Evolutionary conservation across 2,888 invertebrate species (phyloP).

Genomic region (Torymus auratus): DNA sequence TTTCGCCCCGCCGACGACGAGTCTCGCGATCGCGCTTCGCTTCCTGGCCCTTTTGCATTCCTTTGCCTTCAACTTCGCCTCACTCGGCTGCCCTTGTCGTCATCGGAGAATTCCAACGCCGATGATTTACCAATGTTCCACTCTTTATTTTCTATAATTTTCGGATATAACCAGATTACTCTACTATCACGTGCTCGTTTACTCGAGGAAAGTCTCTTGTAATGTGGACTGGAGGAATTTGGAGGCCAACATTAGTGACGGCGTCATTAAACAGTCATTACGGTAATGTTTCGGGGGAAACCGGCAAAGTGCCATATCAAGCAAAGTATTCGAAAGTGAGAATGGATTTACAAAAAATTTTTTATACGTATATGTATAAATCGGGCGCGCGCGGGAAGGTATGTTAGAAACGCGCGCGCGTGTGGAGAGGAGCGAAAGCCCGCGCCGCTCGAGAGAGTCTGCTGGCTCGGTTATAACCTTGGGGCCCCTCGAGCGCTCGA

Average conservation of each 20-base stretch:
- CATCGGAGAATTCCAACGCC: neutral
- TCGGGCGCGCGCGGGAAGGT: neutral
- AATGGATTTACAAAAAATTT: no score
- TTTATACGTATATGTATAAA: neutral
- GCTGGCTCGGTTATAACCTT: slow-evolving; percentile 57
- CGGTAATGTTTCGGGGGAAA: no score
- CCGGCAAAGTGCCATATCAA: no score
- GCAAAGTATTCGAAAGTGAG: no score
- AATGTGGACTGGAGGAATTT: no score
- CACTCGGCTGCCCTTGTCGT: neutral
- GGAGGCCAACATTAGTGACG: no score
- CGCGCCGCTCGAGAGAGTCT: no score
- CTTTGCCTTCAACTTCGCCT: neutral
- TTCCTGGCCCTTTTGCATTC: slow-evolving; percentile 10
- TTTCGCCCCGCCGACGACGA: slow-evolving; percentile 37
- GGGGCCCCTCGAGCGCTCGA: slow-evolving; percentile 58
- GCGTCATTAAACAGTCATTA: no score
- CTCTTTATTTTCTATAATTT: no score
- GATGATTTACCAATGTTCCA: neutral
- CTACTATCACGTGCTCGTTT: no score
- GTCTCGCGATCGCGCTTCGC: slow-evolving; percentile 15
- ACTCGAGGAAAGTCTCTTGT: no score
- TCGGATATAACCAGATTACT: no score
- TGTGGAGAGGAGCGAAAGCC: neutral
- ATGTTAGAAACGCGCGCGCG: slow-evolving; percentile 7